These are phyloP conservation scores for Macrotis lagotis DNA, from an alignment of 2,113 vertebrate species.

Conservation along the genomic window DNA sequence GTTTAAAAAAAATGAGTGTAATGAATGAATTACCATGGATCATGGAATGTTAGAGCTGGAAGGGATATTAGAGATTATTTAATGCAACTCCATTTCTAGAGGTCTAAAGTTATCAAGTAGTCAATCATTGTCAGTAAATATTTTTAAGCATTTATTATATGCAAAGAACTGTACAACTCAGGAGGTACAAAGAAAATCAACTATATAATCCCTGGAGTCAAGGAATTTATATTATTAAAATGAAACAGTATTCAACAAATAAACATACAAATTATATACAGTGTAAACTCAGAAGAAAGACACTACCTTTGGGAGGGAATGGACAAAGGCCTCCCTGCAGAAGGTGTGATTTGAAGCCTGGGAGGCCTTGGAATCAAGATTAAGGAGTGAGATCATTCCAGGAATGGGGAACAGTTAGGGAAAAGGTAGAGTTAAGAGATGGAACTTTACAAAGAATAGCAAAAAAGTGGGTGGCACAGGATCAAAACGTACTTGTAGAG, in stretches of 20 bases:
- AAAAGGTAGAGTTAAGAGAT: background rate
- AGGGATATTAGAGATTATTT: background rate
- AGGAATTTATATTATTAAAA: background rate
- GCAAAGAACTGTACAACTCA: background rate
- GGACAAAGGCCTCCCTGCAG: background rate
- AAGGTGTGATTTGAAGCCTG: background rate
- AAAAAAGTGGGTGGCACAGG: background rate
- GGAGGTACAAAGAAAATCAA: background rate
- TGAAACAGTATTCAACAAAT: background rate
- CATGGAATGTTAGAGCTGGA: background rate
- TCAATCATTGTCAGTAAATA: background rate
- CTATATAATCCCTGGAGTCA: background rate
- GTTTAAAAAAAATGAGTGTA: background rate
- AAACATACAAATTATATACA: background rate
- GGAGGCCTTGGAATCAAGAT: background rate
- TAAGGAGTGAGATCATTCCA: background rate
- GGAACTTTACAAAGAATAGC: background rate
- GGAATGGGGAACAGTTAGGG: background rate
- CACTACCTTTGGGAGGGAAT: background rate
- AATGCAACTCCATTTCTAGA: background rate
- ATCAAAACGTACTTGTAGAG: background rate
- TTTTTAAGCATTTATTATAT: background rate
- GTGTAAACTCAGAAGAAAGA: background rate
- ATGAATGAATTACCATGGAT: background rate
- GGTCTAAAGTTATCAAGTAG: background rate